phyloP scores from a whole-genome alignment of 2,888 invertebrate species.

The Philereme vetulata region DNA sequence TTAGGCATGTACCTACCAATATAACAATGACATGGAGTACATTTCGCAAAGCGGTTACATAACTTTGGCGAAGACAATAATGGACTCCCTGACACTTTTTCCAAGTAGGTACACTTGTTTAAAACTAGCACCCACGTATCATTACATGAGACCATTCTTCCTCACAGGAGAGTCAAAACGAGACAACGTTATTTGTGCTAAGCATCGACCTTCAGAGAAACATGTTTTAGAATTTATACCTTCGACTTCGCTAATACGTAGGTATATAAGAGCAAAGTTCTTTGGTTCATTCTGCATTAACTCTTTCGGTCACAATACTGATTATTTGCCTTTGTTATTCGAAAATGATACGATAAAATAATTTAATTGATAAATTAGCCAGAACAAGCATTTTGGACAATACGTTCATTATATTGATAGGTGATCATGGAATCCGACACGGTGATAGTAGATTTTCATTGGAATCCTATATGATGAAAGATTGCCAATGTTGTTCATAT shows the following conservation, averaged over 20 bases:
- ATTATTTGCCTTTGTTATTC: conserved; percentile 86
- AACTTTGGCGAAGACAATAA: conserved; percentile 91
- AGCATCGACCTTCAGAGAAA: conserved; percentile 83
- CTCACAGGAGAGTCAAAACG: conserved; percentile 83
- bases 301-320: conserved; percentile 87
- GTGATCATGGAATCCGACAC: conserved; percentile 90
- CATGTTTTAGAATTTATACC: conserved; percentile 86
- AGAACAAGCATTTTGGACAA: conserved; percentile 82
- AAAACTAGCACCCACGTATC: conserved; percentile 88
- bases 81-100: conserved; percentile 86
- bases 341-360: conserved; percentile 83
- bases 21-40: conserved; percentile 90
- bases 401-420: conserved; percentile 87
- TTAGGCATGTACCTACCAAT: conserved; percentile 79
- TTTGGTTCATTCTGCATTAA: conserved; percentile 91
- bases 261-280: conserved; percentile 82
- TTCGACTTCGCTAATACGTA: conserved; percentile 82
- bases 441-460: conserved; percentile 87
- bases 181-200: conserved; percentile 64
- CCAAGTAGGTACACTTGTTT: conserved; percentile 82
- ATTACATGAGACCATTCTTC: conserved; percentile 90
- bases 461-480: conserved; percentile 90
- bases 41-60: conserved; percentile 87
- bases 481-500: conserved; percentile 88
- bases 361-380: conserved; percentile 81